Percentiles rank a stretch among this genome's conserved stretches.
Evolutionary conservation across 2,113 vertebrate species (phyloP).

Genomic region (Barnardius zonarius): DNA sequence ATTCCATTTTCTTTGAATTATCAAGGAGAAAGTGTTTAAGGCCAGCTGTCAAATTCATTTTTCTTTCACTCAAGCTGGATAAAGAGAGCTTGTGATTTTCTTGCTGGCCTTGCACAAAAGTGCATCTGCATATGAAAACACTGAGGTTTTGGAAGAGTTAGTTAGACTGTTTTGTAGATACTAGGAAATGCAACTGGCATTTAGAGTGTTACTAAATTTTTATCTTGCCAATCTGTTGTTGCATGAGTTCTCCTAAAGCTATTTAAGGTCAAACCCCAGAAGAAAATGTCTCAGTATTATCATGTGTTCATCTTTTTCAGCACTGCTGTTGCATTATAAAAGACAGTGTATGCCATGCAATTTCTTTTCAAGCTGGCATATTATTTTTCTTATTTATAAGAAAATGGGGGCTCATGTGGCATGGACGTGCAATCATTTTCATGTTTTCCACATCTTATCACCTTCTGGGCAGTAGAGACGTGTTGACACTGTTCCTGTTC

Average conservation of each 20-base stretch:
- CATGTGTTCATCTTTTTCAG: not conserved
- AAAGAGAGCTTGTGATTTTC: slow-evolving; percentile 31
- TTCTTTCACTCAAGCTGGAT: not conserved
- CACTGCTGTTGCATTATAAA: not conserved
- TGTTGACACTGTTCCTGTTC: not conserved
- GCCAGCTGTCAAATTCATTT: slow-evolving; percentile 49
- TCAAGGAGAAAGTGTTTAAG: slow-evolving; percentile 26
- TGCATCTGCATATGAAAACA: slow-evolving; percentile 30
- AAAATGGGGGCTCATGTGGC: not conserved
- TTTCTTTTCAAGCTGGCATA: not conserved
- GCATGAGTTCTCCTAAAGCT: not conserved
- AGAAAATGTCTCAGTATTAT: not conserved
- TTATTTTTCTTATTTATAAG: not conserved
- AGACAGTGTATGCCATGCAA: not conserved
- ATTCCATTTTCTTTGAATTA: slow-evolving; percentile 36
- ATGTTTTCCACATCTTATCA: not conserved
- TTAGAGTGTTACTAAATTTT: not conserved
- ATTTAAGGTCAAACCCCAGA: not conserved
- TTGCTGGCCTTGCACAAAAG: slow-evolving; percentile 31
- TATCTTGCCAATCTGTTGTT: not conserved
- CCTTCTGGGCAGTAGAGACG: not conserved
- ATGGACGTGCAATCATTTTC: not conserved
- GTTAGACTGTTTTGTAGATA: not conserved
- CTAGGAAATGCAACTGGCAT: not conserved
- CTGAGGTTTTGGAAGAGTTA: not conserved